Percentiles rank a stretch among this genome's conserved stretches.
Conservation (phyloP, 1,140 invertebrate species). For the Bombus fervidus region DNA sequence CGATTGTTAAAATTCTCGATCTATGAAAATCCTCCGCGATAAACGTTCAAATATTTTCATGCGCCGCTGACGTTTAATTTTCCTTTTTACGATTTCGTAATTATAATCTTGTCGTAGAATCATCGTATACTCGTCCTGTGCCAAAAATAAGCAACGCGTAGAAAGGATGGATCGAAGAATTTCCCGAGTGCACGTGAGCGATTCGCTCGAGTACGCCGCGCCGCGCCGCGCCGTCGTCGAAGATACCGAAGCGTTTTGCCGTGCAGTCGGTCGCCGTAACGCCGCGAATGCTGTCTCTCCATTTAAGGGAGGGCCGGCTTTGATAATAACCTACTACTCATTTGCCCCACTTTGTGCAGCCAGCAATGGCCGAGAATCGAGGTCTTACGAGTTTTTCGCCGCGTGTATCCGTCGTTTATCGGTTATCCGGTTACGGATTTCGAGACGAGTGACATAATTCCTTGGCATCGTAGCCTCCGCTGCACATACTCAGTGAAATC, state of each 20-base stretch:
- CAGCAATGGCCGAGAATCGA: conserved; percentile 47
- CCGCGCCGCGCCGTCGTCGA: neutral
- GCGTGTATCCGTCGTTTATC: conserved; percentile 43
- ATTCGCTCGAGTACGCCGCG: conserved; percentile 23
- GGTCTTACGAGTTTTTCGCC: conserved; percentile 46
- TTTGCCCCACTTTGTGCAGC: conserved; percentile 61
- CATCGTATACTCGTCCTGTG: too few species aligned
- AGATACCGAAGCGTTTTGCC: neutral
- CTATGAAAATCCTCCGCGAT: too few species aligned
- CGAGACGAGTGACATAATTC: conserved; percentile 52
- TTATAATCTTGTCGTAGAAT: too few species aligned
- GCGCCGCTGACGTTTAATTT: too few species aligned
- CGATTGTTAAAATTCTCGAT: too few species aligned
- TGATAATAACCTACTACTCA: conserved; percentile 70
- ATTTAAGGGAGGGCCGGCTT: conserved; percentile 68
- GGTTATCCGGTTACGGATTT: conserved; percentile 64
- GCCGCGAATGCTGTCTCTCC: conserved; percentile 68
- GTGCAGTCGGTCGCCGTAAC: conserved; percentile 48
- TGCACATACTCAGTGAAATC: conserved; percentile 11
- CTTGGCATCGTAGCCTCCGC: neutral
- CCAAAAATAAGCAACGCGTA: too few species aligned
- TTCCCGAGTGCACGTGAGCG: neutral
- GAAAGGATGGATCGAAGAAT: neutral
- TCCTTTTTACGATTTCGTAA: too few species aligned
- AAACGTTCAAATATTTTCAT: too few species aligned